These are phyloP conservation scores for Noctuana brunneofusca DNA, from an alignment of 2,888 invertebrate species.

Conservation along the genomic window DNA sequence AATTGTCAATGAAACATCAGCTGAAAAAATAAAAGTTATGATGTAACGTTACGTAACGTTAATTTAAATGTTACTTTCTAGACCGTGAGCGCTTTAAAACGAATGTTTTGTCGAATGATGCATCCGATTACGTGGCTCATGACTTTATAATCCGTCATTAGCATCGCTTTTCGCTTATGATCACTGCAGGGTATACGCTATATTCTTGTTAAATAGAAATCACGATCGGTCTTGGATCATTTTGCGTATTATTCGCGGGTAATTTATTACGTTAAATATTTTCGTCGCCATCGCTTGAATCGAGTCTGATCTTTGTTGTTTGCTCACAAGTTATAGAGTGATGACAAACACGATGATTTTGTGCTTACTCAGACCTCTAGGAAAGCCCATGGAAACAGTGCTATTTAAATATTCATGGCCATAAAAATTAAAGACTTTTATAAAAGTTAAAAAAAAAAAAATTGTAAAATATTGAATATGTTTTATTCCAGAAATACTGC, in stretches of 20 bases:
- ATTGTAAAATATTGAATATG: no score
- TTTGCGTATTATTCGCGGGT: not conserved
- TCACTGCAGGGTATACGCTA: not conserved
- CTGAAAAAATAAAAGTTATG: conserved; percentile 25
- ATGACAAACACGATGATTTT: not conserved
- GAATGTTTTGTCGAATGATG: conserved; percentile 26
- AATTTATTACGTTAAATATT: conserved; percentile 14
- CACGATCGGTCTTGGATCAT: conserved; percentile 7
- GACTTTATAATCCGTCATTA: conserved; percentile 27
- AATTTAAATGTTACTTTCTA: conserved; percentile 37
- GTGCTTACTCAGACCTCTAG: no score
- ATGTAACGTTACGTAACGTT: conserved; percentile 7
- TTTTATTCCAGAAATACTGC: no score
- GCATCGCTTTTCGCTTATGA: conserved; percentile 21
- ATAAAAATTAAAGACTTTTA: no score
- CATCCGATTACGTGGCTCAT: conserved; percentile 26
- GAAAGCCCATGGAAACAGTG: no score
- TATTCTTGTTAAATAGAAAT: conserved; percentile 22
- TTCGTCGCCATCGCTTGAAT: not conserved
- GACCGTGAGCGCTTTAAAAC: conserved; percentile 10
- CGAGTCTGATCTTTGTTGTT: not conserved
- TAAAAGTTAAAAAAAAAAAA: no score
- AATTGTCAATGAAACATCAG: conserved; percentile 50
- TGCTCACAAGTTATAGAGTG: not conserved
- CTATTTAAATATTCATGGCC: no score